phyloP scores from a whole-genome alignment of 2,888 invertebrate species.

The Chloroclystis v-ata region DNA sequence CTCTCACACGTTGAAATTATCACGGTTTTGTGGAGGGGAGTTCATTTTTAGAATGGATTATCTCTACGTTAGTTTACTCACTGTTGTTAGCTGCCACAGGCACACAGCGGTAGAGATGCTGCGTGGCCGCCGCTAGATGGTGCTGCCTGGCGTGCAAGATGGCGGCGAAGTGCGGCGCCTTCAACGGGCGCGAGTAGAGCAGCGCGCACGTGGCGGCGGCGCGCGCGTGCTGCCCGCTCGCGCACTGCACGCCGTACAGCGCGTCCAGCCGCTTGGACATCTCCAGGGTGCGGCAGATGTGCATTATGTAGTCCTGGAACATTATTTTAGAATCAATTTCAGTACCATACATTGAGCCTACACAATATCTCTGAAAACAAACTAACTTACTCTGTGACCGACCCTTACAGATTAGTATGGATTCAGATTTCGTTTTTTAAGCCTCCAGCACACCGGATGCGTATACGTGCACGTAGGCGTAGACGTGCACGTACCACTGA shows the following conservation, averaged over 20 bases:
- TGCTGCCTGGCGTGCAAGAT: conserved; percentile 76
- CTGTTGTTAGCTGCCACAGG: conserved; percentile 45
- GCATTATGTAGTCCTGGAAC: conserved; percentile 80
- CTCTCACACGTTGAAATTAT: too few relatives aligned
- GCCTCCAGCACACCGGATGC: too few relatives aligned
- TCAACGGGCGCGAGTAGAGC: conserved; percentile 81
- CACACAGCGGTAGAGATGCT: conserved; percentile 81
- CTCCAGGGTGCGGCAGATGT: conserved; percentile 84
- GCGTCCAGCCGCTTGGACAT: conserved; percentile 82
- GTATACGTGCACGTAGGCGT: too few relatives aligned
- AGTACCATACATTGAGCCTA: too few relatives aligned
- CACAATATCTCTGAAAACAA: too few relatives aligned
- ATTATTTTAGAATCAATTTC: too few relatives aligned
- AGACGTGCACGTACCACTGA: too few relatives aligned
- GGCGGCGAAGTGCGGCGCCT: conserved; percentile 72
- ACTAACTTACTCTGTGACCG: too few relatives aligned
- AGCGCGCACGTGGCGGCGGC: conserved; percentile 89
- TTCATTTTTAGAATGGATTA: too few relatives aligned
- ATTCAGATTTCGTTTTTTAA: too few relatives aligned
- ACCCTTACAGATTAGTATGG: too few relatives aligned
- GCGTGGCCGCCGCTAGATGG: conserved; percentile 78
- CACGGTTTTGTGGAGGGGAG: too few relatives aligned
- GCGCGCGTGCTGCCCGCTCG: conserved; percentile 84
- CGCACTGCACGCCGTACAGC: conserved; percentile 85
- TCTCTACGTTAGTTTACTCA: conserved; percentile 40